Percentiles rank a stretch among this genome's conserved stretches.
phyloP scores from a whole-genome alignment of 2,113 vertebrate genomes.

The Castor canadensis region DNA sequence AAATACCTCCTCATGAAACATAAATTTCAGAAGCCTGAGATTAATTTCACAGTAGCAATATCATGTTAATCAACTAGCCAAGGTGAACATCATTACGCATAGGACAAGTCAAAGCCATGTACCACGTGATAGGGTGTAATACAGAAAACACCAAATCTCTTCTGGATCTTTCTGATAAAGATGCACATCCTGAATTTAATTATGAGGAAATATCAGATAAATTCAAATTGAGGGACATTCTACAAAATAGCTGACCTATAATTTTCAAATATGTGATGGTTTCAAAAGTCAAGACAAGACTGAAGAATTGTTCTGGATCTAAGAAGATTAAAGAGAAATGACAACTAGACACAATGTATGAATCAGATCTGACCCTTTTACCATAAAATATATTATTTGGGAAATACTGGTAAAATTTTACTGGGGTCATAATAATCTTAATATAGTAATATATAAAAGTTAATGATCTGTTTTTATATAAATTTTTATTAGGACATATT shows the following conservation, averaged over 20 bases:
- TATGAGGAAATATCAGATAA: not conserved
- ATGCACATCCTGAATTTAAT: not conserved
- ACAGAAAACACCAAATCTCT: not conserved
- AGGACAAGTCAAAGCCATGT: not conserved
- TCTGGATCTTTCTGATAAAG: not conserved
- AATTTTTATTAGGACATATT: no score
- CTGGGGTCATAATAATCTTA: not conserved
- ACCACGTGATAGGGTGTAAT: not conserved
- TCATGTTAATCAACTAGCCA: not conserved
- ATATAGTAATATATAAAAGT: not conserved
- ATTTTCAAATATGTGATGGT: not conserved
- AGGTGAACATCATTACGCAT: not conserved
- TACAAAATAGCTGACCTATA: not conserved
- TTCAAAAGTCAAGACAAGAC: conserved; percentile 8
- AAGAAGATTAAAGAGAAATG: not conserved
- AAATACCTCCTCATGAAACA: not conserved
- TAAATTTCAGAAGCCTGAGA: not conserved
- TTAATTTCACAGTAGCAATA: not conserved
- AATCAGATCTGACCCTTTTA: not conserved
- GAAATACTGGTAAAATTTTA: not conserved
- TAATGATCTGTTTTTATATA: not conserved
- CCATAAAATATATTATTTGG: not conserved
- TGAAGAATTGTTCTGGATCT: not conserved
- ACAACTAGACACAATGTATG: not conserved
- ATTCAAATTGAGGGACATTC: not conserved